A percentile compares a stretch with the other conserved stretches of the same genome.
Conservation (phyloP, 2,888 invertebrate genomes). For the Tetheella fluctuosa region DNA sequence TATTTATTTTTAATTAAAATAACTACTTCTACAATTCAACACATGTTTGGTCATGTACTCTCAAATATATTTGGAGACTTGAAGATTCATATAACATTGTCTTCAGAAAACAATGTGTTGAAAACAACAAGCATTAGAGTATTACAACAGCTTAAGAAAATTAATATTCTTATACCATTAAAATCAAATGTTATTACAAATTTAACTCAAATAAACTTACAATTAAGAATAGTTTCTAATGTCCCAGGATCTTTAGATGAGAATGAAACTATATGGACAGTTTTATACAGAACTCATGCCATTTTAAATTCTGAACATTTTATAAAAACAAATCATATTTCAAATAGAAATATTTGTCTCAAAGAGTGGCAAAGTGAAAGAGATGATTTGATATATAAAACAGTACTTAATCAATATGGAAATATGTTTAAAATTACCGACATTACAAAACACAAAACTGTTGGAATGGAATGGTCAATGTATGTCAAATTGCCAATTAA, state of each 20-base stretch:
- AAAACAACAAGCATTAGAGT: slow-evolving; percentile 60
- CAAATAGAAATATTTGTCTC: slow-evolving; percentile 28
- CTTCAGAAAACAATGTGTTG: slow-evolving; percentile 41
- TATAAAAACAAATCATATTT: slow-evolving; percentile 42
- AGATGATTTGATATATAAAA: slow-evolving; percentile 48
- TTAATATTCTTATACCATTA: slow-evolving; percentile 56
- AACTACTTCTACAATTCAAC: slow-evolving; percentile 38
- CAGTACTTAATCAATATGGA: slow-evolving; percentile 40
- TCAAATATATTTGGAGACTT: slow-evolving; percentile 49
- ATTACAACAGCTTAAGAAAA: slow-evolving; percentile 47
- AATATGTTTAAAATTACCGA: slow-evolving; percentile 51
- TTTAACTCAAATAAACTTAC: slow-evolving; percentile 41
- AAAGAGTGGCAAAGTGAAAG: slow-evolving; percentile 42
- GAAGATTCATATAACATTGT: slow-evolving; percentile 58
- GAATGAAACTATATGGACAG: slow-evolving; percentile 56
- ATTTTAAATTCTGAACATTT: slow-evolving; percentile 62
- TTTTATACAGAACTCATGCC: slow-evolving; percentile 54
- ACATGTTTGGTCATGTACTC: slow-evolving; percentile 48
- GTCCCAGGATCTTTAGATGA: slow-evolving; percentile 59
- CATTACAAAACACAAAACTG: slow-evolving; percentile 17
- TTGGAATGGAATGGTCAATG: slow-evolving; percentile 38
- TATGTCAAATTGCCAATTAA: slow-evolving; percentile 60
- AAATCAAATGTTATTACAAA: slow-evolving; percentile 32
- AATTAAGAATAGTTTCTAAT: slow-evolving; percentile 56
- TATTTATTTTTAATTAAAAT: slow-evolving; percentile 58